Conservation (phyloP, 1,140 invertebrate genomes). For the Platorchestia sp. region DNA sequence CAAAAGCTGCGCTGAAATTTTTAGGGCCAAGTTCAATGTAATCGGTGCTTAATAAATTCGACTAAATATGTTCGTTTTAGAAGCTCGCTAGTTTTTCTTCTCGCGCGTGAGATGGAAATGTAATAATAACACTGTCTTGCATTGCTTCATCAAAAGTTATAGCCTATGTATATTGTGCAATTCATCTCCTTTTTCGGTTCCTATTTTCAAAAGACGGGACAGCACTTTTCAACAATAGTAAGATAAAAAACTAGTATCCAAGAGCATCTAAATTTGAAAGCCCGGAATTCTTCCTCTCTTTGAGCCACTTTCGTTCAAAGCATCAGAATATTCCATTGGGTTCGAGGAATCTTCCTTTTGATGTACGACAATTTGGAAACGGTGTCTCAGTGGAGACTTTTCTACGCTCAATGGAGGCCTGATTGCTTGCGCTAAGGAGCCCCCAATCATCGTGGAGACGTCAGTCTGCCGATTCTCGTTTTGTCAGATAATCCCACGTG, state of each 20-base stretch:
- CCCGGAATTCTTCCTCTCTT: neutral
- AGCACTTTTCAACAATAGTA: neutral
- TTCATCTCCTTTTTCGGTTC: neutral
- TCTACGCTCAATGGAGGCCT: neutral
- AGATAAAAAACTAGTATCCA: neutral
- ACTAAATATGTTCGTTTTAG: neutral
- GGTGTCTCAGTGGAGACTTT: neutral
- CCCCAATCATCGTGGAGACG: neutral
- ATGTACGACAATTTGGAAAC: neutral
- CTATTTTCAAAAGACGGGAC: neutral
- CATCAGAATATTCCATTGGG: neutral
- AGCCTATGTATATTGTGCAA: neutral
- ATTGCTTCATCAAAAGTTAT: neutral
- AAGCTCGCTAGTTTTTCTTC: neutral
- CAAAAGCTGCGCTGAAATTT: neutral
- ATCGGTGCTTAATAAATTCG: neutral
- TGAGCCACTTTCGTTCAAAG: neutral
- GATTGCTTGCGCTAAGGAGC: neutral
- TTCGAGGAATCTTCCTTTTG: neutral
- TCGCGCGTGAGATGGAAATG: neutral
- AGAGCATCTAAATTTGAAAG: neutral
- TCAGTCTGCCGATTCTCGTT: no score
- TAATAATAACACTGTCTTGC: neutral
- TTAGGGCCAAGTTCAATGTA: neutral
- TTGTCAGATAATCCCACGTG: neutral